Base-by-base conservation (phyloP, 1,140 invertebrate genomes). In the Anastatus disparis region DNA sequence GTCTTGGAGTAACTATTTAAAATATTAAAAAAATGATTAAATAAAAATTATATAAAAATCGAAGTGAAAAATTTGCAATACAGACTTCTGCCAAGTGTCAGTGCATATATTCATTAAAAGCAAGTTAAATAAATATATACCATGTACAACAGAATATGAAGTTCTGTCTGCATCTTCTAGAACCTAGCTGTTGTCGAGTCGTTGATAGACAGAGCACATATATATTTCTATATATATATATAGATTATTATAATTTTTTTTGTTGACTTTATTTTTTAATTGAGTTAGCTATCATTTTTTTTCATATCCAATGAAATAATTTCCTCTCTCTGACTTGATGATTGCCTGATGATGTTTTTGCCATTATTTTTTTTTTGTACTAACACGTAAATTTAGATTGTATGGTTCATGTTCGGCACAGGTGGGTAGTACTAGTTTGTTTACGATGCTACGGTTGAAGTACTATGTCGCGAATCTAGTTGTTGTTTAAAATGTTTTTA, bases 151-250 rank as follows among this genome's bases (percentile, higher is more conserved):
- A 61, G 66, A 68, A 77, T 75, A 78, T 75, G 65, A 75, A 75
- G 77, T 78, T 82, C 79, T 74, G 75, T 81, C 80, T 81, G 82
- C 79, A 83, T 81, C 74, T 84, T 77, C 78, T 82, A 80, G 78
- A 81, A 83, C 76, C 76, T 78, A 80, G 81, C 84, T 85, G 79
- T 84, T 84, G 84, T 84, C 82, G 83, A 84, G 84, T 85, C 84
- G 84, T 84, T 85, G 84, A 85, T 84, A 85, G 84, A 85, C 84
- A 83, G 77, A 85, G 82, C 82, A 81, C 77, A 84, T 77, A 77
- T 78, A 77, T 75, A 75, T 53, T 10, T 53, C 8, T 53, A 26
- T 53, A 35, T 27, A 27, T 53, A 26, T 27, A 53, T 31, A 29
- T 42, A 59, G n/a, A n/a, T 73, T 17, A 56, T 56, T 20, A 4